Percentiles rank a stretch among this genome's conserved stretches.
These are phyloP conservation scores for Drosophila saltans DNA, from an alignment of 1,140 invertebrate species.

Conservation along the genomic window DNA sequence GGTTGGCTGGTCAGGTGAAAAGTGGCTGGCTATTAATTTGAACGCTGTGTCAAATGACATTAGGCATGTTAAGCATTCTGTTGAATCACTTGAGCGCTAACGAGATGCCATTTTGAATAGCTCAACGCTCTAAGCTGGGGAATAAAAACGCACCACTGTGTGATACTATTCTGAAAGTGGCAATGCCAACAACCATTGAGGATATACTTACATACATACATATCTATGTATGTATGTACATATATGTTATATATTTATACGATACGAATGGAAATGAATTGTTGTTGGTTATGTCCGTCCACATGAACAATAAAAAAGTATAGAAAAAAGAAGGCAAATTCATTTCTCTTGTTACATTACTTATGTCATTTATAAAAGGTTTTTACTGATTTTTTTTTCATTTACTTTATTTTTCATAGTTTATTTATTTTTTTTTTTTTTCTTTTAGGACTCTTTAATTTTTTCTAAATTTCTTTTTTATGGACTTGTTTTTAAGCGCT, in stretches of 20 bases:
- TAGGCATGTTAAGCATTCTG: slow-evolving; percentile 79
- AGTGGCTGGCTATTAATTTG: slow-evolving; percentile 79
- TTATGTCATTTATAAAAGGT: slow-evolving; percentile 8
- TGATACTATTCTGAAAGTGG: slow-evolving; percentile 3
- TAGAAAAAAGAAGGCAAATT: not conserved
- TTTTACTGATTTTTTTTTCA: not conserved
- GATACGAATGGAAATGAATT: slow-evolving; percentile 8
- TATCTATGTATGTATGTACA: not conserved
- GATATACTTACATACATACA: not conserved
- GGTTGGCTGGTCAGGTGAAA: slow-evolving; percentile 70
- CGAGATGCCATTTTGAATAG: slow-evolving; percentile 77
- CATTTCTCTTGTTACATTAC: slow-evolving; percentile 4
- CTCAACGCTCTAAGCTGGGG: slow-evolving; percentile 45
- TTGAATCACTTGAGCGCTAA: slow-evolving; percentile 78
- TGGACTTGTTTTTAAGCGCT: too few relatives aligned
- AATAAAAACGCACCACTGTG: slow-evolving; percentile 2
- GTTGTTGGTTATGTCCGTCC: not conserved
- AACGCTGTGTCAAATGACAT: slow-evolving; percentile 76
- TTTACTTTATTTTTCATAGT: not conserved
- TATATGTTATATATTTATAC: not conserved
- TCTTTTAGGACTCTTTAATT: too few relatives aligned
- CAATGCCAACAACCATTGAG: slow-evolving; percentile 6
- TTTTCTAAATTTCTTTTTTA: too few relatives aligned
- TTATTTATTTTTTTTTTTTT: not conserved
- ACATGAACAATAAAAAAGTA: not conserved